These are phyloP conservation scores for Druon quercuslanigerum DNA, from an alignment of 1,140 invertebrate genomes.

Conservation along the genomic window DNA sequence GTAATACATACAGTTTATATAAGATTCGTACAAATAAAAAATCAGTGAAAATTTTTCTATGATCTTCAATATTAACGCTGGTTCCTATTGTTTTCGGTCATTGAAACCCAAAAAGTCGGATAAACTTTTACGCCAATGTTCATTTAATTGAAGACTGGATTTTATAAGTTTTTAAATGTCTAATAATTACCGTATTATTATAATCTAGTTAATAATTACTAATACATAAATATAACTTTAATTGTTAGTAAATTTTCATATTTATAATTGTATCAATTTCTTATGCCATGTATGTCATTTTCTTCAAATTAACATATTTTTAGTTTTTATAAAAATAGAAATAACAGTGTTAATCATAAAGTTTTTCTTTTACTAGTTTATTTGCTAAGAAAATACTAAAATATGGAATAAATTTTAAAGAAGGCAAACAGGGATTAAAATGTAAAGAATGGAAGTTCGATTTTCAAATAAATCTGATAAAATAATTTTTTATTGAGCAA, in stretches of 20 bases:
- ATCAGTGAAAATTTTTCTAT: conserved; percentile 32
- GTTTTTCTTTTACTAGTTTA: too few species aligned
- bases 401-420: too few species aligned
- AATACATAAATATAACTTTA: conserved; percentile 4
- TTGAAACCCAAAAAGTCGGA: conserved; percentile 31
- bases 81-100: conserved; percentile 35
- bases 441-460: too few species aligned
- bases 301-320: neutral
- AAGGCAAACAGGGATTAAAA: too few species aligned
- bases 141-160: neutral
- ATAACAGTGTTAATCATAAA: neutral
- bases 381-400: too few species aligned
- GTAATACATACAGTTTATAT: conserved; percentile 51
- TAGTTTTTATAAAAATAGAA: neutral
- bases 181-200: neutral
- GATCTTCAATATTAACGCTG: conserved; percentile 2
- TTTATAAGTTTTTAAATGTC: neutral
- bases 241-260: neutral
- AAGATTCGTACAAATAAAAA: conserved; percentile 53
- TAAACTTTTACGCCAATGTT: conserved; percentile 18
- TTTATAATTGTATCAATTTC: neutral
- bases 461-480: too few species aligned
- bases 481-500: too few species aligned
- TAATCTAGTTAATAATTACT: conserved; percentile 13
- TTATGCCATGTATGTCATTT: neutral